phyloP scores from a whole-genome alignment of 64 coral and sea anemone species.

The Trachythela sp. region DNA sequence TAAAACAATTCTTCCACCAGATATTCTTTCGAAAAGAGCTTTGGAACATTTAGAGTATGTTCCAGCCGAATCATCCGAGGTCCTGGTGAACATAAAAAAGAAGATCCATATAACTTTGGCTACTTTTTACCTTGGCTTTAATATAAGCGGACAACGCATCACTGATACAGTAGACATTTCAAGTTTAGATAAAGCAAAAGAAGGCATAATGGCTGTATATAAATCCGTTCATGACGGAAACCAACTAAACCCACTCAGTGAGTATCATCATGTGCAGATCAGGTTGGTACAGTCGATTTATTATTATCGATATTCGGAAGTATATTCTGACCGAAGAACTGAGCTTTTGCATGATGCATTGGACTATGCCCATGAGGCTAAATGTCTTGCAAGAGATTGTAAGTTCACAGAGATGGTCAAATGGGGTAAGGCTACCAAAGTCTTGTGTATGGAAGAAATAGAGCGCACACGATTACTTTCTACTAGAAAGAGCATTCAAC shows the following conservation, averaged over 20 bases:
- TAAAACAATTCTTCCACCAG: not conserved
- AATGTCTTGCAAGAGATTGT: not conserved
- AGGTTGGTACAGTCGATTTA: not conserved
- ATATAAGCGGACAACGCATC: not conserved
- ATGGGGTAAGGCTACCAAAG: not conserved
- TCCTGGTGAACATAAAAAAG: not conserved
- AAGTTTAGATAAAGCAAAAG: not conserved
- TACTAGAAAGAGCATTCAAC: too few relatives aligned
- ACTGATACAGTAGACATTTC: not conserved
- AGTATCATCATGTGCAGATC: not conserved
- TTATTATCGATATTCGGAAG: not conserved
- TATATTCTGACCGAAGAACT: too few relatives aligned
- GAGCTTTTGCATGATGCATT: not conserved
- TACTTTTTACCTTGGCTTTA: not conserved
- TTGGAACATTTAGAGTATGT: not conserved
- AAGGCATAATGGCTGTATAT: not conserved
- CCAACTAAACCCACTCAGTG: not conserved
- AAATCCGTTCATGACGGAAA: not conserved
- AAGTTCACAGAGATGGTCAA: not conserved
- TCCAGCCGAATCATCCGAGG: not conserved
- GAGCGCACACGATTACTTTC: too few relatives aligned
- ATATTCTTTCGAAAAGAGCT: not conserved
- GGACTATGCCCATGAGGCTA: not conserved
- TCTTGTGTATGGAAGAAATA: not conserved
- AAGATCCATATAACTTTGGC: not conserved